Evolutionary conservation across 2,797 vertebrate genomes (phyloP), one percentile per base, ranked within the genome.

Genomic region (Clamator glandarius): DNA sequence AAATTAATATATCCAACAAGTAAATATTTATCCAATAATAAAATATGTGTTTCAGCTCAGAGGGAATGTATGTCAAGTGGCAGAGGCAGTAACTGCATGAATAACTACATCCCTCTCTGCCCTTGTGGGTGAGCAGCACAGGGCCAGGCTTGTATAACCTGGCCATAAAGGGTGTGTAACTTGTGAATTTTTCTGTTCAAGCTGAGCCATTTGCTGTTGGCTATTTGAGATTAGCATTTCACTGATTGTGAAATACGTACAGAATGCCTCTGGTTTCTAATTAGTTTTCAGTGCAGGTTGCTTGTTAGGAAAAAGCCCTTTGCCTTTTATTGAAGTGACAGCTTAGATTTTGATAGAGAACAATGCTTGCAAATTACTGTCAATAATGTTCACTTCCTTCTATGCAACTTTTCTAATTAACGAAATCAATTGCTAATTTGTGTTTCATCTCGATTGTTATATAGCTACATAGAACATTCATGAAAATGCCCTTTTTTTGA

Each of bases 21-120:
- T 57, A 46, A 17, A 9, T 20, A 4, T 0, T 8, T 42, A 11
- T 89, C 23, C 39, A 33, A 2, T 35, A 21, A 6, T 35, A 25
- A 10, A 42, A 9, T 18, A 7, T 2, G 11, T 52, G 6, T 25
- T 8, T 20, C 41, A 51, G 36, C 33, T 66, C 15, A 5, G 29
- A 3, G 1, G 29, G 25, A 39, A 3, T 26, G 11, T 8, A 4
- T 8, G 26, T 29, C 19, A 51, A 14, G 42, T 13, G 15, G 4
- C 35, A 12, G 42, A 64, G 36, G 50, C 15, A 15, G n/a, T 5
- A 6, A 2, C 12, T 19, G 55, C 33, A 4, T 4, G 28, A 52
- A 6, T 20, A 29, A 11, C 14, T 1, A 0, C 33, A 2, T 0
- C 4, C 18, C 2, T 0, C 8, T 23, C 36, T 80, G 70, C 39